A percentile compares a stretch with the other conserved stretches of the same genome.
These are phyloP conservation scores for Cynopterus sphinx DNA, from an alignment of 2,797 vertebrate species.

Conservation along the genomic window DNA sequence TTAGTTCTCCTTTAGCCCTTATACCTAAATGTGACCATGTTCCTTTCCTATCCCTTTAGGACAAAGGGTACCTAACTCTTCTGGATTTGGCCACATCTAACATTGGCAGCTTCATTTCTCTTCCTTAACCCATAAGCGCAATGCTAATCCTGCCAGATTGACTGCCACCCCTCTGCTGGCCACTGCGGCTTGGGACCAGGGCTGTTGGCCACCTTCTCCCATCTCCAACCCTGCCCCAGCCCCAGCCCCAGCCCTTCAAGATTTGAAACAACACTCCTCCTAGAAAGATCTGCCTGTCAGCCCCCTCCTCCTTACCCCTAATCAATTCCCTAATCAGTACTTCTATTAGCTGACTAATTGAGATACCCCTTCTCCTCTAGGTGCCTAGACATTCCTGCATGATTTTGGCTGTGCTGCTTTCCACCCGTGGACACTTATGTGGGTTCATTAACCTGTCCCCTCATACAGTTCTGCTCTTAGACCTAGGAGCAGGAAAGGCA, in stretches of 20 bases:
- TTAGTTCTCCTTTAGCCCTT: background rate
- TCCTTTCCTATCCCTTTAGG: background rate
- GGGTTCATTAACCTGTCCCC: background rate
- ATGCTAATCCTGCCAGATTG: background rate
- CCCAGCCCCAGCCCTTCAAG: background rate
- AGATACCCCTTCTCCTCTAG: background rate
- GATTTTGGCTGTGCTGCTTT: background rate
- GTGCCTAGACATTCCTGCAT: background rate
- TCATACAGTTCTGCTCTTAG: background rate
- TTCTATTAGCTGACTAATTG: background rate
- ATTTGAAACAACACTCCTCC: background rate
- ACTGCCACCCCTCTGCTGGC: background rate
- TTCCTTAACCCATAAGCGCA: background rate
- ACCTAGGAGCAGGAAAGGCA: background rate
- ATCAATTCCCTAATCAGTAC: background rate
- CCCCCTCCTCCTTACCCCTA: background rate
- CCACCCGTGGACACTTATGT: background rate
- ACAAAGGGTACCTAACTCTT: background rate
- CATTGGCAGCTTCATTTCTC: background rate
- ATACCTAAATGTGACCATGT: too few relatives aligned
- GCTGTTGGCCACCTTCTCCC: background rate
- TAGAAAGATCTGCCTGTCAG: background rate
- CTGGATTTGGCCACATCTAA: background rate
- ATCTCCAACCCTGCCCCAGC: background rate
- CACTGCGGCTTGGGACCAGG: background rate